Percentiles rank a stretch among this genome's conserved stretches.
Evolutionary conservation across 1,140 invertebrate genomes (phyloP).

Genomic region (Chlorops oryzae): DNA sequence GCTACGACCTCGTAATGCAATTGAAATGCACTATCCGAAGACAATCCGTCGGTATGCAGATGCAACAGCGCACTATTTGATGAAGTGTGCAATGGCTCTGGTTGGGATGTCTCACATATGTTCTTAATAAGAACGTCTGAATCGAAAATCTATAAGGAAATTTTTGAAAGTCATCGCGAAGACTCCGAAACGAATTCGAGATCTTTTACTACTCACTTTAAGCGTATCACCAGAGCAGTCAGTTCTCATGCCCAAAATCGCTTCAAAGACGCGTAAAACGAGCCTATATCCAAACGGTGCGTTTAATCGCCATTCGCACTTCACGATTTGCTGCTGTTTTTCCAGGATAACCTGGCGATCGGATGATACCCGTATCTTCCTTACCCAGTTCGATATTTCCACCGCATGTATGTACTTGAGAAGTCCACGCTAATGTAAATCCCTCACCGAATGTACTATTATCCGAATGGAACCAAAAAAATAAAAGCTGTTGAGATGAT

Average conservation of each 20-base stretch:
- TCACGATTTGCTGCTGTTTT: conserved; percentile 68
- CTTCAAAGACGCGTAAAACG: conserved; percentile 68
- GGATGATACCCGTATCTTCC: conserved; percentile 59
- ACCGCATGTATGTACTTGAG: conserved; percentile 65
- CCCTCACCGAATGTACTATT: conserved; percentile 40
- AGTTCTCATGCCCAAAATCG: conserved; percentile 49
- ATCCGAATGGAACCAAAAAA: conserved; percentile 75
- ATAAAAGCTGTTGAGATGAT: conserved; percentile 61
- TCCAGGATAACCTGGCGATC: conserved; percentile 75
- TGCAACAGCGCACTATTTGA: conserved; percentile 58
- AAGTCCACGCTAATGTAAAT: conserved; percentile 69
- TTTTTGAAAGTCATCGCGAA: no score
- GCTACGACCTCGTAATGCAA: conserved; percentile 64
- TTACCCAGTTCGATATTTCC: conserved; percentile 49
- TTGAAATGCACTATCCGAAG: conserved; percentile 69
- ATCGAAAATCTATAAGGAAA: conserved; percentile 21
- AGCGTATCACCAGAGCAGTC: not conserved
- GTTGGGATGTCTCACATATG: conserved; percentile 64
- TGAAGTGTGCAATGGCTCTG: conserved; percentile 62
- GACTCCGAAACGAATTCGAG: no score
- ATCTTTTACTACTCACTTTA: conserved; percentile 7
- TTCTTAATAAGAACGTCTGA: conserved; percentile 48
- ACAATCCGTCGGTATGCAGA: conserved; percentile 68
- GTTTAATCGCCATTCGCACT: conserved; percentile 69
- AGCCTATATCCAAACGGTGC: conserved; percentile 67